Percentiles rank a stretch among this genome's conserved stretches.
Conservation (phyloP, 2,888 invertebrate species). For the Aspidapion aeneum region DNA sequence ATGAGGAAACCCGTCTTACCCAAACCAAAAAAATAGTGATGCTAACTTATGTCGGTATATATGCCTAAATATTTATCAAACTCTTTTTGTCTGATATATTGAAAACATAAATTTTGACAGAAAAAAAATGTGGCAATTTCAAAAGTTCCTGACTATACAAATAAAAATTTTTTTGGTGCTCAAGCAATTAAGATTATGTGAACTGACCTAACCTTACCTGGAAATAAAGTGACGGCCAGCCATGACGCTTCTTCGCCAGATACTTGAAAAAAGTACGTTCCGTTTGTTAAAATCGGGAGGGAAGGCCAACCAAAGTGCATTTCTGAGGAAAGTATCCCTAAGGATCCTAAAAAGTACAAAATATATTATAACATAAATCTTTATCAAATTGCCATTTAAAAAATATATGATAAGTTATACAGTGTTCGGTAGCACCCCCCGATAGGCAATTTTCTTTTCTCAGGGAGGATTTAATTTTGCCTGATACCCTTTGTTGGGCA, state of each 20-base stretch:
- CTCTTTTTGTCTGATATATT: too few relatives aligned
- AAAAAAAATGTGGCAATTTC: too few relatives aligned
- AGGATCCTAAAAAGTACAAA: conserved; percentile 34
- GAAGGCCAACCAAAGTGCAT: conserved; percentile 58
- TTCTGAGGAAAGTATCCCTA: conserved; percentile 42
- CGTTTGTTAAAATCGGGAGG: conserved; percentile 50
- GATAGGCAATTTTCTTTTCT: not conserved
- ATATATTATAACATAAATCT: not conserved
- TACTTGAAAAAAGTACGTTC: conserved; percentile 52
- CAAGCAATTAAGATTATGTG: too few relatives aligned
- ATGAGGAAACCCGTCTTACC: too few relatives aligned
- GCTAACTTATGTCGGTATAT: too few relatives aligned
- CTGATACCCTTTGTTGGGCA: too few relatives aligned
- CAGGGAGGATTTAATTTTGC: not conserved
- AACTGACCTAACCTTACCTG: conserved; percentile 53
- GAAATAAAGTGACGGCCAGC: conserved; percentile 62
- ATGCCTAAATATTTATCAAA: too few relatives aligned
- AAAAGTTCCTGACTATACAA: too few relatives aligned
- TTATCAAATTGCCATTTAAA: not conserved
- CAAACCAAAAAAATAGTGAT: too few relatives aligned
- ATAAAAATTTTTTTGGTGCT: too few relatives aligned
- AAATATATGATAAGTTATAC: not conserved
- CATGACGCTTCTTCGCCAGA: conserved; percentile 55
- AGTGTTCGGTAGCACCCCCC: not conserved
- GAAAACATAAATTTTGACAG: too few relatives aligned